A percentile compares a stretch with the other conserved stretches of the same genome.
These are phyloP conservation scores for Bombus confusus DNA, from an alignment of 1,140 invertebrate species.

Conservation along the genomic window DNA sequence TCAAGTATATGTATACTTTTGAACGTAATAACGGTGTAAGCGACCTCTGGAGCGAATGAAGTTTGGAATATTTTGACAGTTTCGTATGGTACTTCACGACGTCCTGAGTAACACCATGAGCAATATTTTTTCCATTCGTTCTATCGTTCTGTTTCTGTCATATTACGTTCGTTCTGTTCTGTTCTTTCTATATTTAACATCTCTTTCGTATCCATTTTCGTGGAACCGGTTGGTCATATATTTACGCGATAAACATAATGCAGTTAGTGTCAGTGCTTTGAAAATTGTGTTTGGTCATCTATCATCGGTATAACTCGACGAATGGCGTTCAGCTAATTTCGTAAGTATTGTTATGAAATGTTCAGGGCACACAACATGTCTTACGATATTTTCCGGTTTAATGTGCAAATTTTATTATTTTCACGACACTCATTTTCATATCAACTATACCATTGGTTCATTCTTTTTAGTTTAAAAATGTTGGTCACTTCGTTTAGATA, in stretches of 20 bases:
- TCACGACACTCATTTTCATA: background rate
- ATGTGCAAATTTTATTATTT: background rate
- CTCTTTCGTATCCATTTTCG: background rate
- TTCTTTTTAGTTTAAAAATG: background rate
- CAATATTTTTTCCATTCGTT: background rate
- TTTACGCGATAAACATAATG: background rate
- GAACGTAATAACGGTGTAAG: too few species aligned
- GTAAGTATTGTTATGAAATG: constrained; percentile 32
- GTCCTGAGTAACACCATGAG: background rate
- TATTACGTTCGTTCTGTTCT: constrained; percentile 1
- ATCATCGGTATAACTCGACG: background rate
- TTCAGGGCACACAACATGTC: background rate
- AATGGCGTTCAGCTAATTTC: constrained; percentile 12
- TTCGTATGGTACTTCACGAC: too few species aligned
- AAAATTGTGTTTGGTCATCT: constrained; percentile 9
- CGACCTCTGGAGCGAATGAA: background rate
- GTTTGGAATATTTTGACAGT: background rate
- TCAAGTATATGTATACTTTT: background rate
- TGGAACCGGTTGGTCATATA: background rate
- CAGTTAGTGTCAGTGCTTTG: background rate
- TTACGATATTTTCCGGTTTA: background rate
- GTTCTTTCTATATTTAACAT: background rate
- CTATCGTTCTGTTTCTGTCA: background rate
- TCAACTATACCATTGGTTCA: background rate
- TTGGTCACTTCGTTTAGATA: background rate